Percentiles rank a stretch among this genome's conserved stretches.
These are phyloP conservation scores for Tortrix viridana DNA, from an alignment of 2,888 invertebrate genomes.

Conservation along the genomic window DNA sequence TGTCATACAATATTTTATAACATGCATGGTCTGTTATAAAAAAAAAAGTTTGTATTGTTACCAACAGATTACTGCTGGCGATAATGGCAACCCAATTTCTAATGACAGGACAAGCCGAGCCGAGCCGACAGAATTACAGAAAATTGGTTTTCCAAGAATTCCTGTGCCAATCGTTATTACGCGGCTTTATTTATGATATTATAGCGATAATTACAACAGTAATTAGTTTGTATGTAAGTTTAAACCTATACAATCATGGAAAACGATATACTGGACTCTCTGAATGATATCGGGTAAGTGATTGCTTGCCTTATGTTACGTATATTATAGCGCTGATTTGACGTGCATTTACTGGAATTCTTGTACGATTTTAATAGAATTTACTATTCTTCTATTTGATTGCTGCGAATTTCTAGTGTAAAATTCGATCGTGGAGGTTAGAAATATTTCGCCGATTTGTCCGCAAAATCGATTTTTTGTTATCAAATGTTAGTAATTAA, in stretches of 20 bases:
- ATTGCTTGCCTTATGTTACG: slow-evolving; percentile 28
- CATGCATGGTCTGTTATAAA: no score
- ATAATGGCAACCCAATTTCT: slow-evolving; percentile 6
- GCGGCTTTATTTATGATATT: slow-evolving; percentile 18
- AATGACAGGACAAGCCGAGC: slow-evolving; percentile 7
- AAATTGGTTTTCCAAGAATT: slow-evolving; percentile 11
- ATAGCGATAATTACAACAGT: slow-evolving; percentile 1
- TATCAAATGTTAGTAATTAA: no score
- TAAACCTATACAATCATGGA: slow-evolving; percentile 71
- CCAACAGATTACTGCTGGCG: no score
- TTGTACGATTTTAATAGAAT: no score
- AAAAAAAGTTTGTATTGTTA: no score
- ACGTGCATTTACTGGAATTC: not conserved
- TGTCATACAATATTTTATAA: no score
- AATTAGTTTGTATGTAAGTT: slow-evolving; percentile 12
- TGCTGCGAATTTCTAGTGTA: no score
- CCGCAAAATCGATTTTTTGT: no score
- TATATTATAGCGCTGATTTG: not conserved
- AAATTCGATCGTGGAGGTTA: no score
- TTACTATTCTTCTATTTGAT: no score
- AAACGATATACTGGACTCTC: slow-evolving; percentile 84
- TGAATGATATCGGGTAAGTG: slow-evolving; percentile 86
- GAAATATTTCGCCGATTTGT: no score
- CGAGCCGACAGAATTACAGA: not conserved
- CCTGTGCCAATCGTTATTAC: slow-evolving; percentile 1